Conservation (phyloP, 2,888 invertebrate species). For the Monoplex corrugatus region DNA sequence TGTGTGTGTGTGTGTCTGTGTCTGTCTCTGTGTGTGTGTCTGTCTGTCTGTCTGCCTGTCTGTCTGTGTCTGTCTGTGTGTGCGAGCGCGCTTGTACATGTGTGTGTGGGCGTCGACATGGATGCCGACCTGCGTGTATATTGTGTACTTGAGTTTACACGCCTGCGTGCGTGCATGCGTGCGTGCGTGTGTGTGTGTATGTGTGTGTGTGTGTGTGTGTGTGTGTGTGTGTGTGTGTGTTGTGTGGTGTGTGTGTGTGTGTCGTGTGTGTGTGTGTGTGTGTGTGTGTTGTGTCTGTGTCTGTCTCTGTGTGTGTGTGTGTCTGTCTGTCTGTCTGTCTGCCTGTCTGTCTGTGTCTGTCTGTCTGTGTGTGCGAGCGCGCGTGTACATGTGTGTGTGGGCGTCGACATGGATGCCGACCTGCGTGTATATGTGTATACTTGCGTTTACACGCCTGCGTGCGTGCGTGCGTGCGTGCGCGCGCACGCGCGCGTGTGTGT, state of each 20-base stretch:
- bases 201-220: no score
- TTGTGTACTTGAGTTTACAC: background rate
- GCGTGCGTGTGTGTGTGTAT: background rate
- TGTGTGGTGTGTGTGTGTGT: background rate
- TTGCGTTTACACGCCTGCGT: background rate
- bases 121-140: background rate
- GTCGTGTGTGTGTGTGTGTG: no score
- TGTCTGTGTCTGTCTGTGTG: background rate
- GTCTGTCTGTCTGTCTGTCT: background rate
- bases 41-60: background rate
- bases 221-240: no score
- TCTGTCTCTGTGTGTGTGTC: background rate
- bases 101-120: background rate
- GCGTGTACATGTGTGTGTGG: background rate
- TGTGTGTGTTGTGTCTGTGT: constrained; percentile 8
- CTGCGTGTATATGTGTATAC: background rate
- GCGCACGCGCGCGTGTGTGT: background rate
- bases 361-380: background rate
- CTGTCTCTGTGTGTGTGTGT: background rate
- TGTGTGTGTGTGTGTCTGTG: background rate
- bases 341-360: background rate
- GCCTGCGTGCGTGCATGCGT: background rate
- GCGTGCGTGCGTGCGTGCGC: background rate
- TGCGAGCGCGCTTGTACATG: background rate
- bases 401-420: background rate